These are phyloP conservation scores for Tipula vernalis DNA, from an alignment of 2,888 invertebrate species.

Conservation along the genomic window DNA sequence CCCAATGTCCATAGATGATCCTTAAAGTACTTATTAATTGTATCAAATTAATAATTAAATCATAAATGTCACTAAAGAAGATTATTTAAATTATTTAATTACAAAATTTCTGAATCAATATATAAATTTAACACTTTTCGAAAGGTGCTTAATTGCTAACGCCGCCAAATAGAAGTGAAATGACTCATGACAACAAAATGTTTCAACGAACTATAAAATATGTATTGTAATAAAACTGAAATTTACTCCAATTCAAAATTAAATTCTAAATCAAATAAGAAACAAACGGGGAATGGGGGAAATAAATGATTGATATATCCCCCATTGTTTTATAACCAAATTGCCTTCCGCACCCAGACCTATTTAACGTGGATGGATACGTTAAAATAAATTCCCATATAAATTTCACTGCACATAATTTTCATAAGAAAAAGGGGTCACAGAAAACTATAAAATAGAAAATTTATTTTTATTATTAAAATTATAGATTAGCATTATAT, in stretches of 20 bases:
- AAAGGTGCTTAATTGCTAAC: not conserved
- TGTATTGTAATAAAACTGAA: not conserved
- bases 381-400: not conserved
- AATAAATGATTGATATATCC: not conserved
- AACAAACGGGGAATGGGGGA: not conserved
- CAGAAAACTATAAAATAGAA: not conserved
- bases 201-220: not conserved
- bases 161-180: not conserved
- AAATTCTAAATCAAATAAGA: not conserved
- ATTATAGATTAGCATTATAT: not conserved
- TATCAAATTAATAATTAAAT: no score
- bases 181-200: not conserved
- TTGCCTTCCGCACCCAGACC: not conserved
- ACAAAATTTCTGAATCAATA: not conserved
- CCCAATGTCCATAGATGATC: no score
- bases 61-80: no score
- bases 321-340: not conserved
- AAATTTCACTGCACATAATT: not conserved
- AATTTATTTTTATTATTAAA: not conserved
- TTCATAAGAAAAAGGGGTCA: not conserved
- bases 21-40: no score
- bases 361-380: not conserved
- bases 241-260: not conserved
- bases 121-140: not conserved
- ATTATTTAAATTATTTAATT: no score